Conservation (phyloP, 2,113 vertebrate species). For the Pogonocichla stellata region DNA sequence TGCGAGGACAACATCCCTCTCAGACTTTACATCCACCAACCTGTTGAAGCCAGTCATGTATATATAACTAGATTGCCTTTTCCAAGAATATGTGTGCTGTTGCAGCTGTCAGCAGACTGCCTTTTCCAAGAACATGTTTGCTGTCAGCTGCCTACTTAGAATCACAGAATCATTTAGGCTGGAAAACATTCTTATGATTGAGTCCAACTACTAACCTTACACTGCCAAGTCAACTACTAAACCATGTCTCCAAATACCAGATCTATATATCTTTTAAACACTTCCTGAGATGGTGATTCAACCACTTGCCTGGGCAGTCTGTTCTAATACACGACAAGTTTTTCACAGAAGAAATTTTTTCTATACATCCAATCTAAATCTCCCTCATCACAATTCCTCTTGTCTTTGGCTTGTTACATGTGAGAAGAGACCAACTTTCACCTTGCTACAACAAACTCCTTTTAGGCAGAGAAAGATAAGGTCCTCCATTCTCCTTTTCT, state of each 20-base stretch:
- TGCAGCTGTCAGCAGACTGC: background rate
- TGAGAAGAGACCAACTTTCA: background rate
- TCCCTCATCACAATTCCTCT: background rate
- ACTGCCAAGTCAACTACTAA: background rate
- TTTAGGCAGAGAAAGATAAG: background rate
- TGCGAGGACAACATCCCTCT: background rate
- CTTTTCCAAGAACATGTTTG: background rate
- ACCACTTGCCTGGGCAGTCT: background rate
- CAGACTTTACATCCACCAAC: background rate
- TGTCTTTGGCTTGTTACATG: background rate
- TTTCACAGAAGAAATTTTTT: background rate
- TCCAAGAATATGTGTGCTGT: background rate
- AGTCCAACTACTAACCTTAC: background rate
- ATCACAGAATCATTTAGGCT: background rate
- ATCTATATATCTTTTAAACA: background rate
- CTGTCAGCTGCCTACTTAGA: background rate
- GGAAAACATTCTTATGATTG: background rate
- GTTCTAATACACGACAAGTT: background rate
- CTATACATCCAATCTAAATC: background rate
- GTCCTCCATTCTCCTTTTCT: background rate
- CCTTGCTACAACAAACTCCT: background rate
- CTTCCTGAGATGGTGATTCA: background rate
- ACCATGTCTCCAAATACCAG: background rate
- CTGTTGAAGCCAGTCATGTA: background rate
- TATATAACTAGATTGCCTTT: background rate